These are phyloP conservation scores for Urocolius indicus DNA, from an alignment of 2,113 vertebrate species.

Conservation along the genomic window DNA sequence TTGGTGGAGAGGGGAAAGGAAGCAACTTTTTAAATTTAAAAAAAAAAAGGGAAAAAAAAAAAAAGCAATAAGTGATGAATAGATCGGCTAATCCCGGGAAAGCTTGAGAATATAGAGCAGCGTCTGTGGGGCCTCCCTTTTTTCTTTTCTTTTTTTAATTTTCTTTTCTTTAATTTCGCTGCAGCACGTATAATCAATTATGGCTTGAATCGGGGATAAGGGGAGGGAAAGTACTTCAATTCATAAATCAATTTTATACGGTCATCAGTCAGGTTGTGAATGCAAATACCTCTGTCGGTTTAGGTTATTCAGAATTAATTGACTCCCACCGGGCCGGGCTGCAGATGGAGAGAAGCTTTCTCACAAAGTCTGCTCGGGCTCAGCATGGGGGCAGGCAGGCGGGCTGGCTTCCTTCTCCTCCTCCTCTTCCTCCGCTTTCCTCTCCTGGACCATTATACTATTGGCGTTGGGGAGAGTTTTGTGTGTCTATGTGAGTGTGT, in stretches of 20 bases:
- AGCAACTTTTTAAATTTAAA: constrained; percentile 80
- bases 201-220: constrained; percentile 85
- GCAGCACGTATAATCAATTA: constrained; percentile 99
- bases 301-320: constrained; percentile 88
- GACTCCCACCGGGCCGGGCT: constrained; percentile 82
- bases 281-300: constrained; percentile 88
- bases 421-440: constrained; percentile 64
- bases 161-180: constrained; percentile 85
- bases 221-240: constrained; percentile 88
- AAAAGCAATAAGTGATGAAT: constrained; percentile 77
- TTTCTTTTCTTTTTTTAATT: constrained; percentile 78
- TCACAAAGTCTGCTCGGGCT: constrained; percentile 78
- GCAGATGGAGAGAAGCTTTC: constrained; percentile 80
- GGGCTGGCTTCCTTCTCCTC: constrained; percentile 66
- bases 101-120: constrained; percentile 72
- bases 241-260: constrained; percentile 99
- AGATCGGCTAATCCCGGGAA: constrained; percentile 76
- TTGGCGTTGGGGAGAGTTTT: constrained; percentile 47
- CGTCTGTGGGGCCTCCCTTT: constrained; percentile 71
- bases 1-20: constrained; percentile 47
- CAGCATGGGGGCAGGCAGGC: constrained; percentile 75
- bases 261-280: constrained; percentile 99
- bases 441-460: constrained; percentile 66
- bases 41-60: constrained; percentile 72
- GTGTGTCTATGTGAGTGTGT: background rate